Base-by-base conservation (phyloP, 1,140 invertebrate genomes). In the Acromyrmex charruanus region DNA sequence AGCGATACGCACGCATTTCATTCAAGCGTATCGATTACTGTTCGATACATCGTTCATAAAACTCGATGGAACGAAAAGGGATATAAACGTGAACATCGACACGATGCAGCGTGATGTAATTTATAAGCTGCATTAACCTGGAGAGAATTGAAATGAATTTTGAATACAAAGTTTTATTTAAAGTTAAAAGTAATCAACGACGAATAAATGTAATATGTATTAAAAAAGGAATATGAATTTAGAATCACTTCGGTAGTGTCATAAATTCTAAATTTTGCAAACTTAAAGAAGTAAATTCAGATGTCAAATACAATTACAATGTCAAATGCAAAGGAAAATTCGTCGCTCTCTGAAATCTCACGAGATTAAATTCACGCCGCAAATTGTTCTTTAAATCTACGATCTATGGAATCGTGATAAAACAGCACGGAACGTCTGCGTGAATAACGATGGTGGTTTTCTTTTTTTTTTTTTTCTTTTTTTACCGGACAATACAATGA, bases 401-500 rank as follows among this genome's bases (percentile, higher is more conserved):
- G 18, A 31, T 21, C 39, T 44, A 35, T 49, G 39, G 16, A 44
- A 82, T 51, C 35, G 79, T 53, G 65, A 12, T 6, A 25, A 35
- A 35, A 49, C 58, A 16, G 25, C 31, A n/a, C 55, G 39, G 25
- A 81, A 71, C 31, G 28, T 35, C 14, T 12, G 2, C 9, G 39
- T 31, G 59, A 58, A 59, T 28, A n/a, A n/a, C 63, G 63, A 53
- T n/a, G 10, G 9, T 31, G 18, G 5, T 49, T 14, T 18, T 10
- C 5, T 31, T 16, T 3, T 39, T 49, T 35, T 49, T 21, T 21
- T 3, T 51, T 31, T 28, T 28, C 9, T 9, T 10, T 31, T 1
- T 21, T 21, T 10, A 1, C 16, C 80, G 25, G 7, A 14, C 79
- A 75, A 25, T 16, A 84, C 69, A 84, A 84, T 74, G 80, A 61